Evolutionary conservation across 2,888 invertebrate genomes (phyloP).

Genomic region (Keiferia lycopersicella): DNA sequence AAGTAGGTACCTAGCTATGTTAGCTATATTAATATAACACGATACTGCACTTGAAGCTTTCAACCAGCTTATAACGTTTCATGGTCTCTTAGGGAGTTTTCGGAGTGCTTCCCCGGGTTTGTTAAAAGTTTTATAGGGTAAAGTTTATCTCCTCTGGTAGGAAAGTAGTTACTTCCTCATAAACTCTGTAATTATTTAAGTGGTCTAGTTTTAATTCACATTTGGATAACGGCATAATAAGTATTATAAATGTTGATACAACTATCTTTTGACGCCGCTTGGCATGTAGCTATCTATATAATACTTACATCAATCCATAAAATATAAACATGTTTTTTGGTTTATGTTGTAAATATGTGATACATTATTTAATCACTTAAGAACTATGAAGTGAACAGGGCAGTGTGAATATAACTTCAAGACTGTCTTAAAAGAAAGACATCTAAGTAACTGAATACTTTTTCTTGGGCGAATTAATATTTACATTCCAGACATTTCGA

Average conservation of each 20-base stretch:
- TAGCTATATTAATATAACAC: conserved; percentile 2
- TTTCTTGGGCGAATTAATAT: background rate
- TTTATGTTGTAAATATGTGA: too few species aligned
- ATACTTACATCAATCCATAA: too few species aligned
- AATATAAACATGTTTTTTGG: too few species aligned
- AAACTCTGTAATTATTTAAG: background rate
- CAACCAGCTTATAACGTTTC: conserved; percentile 43
- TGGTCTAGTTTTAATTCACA: background rate
- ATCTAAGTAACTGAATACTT: too few species aligned
- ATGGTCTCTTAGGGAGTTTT: conserved; percentile 43
- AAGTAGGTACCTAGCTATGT: background rate
- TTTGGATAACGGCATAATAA: background rate
- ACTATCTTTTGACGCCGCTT: too few species aligned
- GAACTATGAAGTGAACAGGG: too few species aligned
- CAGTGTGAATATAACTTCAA: too few species aligned
- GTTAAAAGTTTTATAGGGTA: conserved; percentile 46
- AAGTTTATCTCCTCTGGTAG: conserved; percentile 14
- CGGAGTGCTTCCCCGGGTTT: conserved; percentile 37
- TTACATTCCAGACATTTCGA: background rate
- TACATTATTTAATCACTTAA: too few species aligned
- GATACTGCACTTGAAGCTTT: conserved; percentile 19
- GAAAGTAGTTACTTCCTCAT: conserved; percentile 12
- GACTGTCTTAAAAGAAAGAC: too few species aligned
- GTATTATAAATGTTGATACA: too few species aligned
- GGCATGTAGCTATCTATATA: too few species aligned